Percentiles rank a stretch among this genome's conserved stretches.
Conservation (phyloP, 2,888 invertebrate genomes). For the Brenthis hecate region DNA sequence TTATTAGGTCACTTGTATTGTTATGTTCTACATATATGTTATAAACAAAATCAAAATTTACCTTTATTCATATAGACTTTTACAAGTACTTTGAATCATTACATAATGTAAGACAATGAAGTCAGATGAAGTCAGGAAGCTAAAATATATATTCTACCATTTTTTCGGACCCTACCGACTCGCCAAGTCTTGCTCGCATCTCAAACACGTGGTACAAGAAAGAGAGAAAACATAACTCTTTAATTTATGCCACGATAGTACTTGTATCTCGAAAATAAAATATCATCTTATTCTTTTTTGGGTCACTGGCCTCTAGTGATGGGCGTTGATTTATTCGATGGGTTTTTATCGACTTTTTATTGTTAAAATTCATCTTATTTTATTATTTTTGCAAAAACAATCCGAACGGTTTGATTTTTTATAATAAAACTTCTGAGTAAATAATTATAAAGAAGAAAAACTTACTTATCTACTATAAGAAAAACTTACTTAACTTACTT, state of each 20-base stretch:
- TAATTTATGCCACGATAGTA: slow-evolving; percentile 82
- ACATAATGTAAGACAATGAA: not conserved
- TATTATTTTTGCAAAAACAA: too few species aligned
- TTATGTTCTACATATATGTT: too few species aligned
- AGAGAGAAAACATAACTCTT: slow-evolving; percentile 77
- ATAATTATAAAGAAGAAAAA: too few species aligned
- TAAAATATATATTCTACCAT: slow-evolving; percentile 31
- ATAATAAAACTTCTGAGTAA: too few species aligned
- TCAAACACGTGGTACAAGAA: slow-evolving; percentile 75
- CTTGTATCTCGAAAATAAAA: slow-evolving; percentile 80
- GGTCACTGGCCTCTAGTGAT: slow-evolving; percentile 76
- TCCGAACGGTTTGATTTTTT: too few species aligned
- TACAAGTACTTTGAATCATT: too few species aligned
- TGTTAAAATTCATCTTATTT: not conserved
- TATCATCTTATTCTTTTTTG: slow-evolving; percentile 74
- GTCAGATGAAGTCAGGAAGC: too few species aligned
- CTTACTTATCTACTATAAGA: too few species aligned
- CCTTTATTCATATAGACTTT: too few species aligned
- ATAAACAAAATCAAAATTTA: too few species aligned
- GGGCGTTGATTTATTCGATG: slow-evolving; percentile 55
- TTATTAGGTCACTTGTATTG: too few species aligned
- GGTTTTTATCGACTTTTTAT: slow-evolving; percentile 41
- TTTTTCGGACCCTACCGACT: slow-evolving; percentile 62
- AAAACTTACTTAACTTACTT: too few species aligned
- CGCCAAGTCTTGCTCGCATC: slow-evolving; percentile 59